Evolutionary conservation across 2,113 vertebrate species (phyloP), one percentile per base, ranked within the genome.

Genomic region (Phylloscopus trochilus): DNA sequence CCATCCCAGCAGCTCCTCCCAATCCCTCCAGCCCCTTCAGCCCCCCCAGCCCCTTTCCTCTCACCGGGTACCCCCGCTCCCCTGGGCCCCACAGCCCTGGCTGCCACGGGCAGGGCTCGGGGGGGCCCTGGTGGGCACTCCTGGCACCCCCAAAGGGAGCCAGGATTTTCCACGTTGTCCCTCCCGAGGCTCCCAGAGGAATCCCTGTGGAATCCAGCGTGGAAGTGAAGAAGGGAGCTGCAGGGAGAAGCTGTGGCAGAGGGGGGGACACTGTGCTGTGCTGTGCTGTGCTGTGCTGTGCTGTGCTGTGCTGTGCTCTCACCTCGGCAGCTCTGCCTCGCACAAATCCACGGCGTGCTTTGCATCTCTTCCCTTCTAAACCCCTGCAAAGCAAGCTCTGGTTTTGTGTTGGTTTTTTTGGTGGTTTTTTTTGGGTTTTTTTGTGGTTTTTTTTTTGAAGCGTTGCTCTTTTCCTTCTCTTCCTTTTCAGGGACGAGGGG

Each of bases 71-170:
- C 2, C 35, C 20, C 41, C 2, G 13, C 3, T 15, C 81, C 39
- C 41, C 41, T 41, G 41, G 41, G 41, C 41, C 14, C 41, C 41
- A 14, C 41, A 3, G 6, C 49, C 27, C 7, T 15, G 1, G 0
- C 20, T 55, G 41, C 56, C 0, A 0, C 2, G 1, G 27, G 56
- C 59, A 15, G 49, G 67, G 31, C 49, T 39, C 41, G 13, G 26
- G 13, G 7, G 1, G 1, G 41, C 13, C 0, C 0, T 0, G 26
- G 24, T 1, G 5, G 39, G 52, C 0, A 0, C n/a, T 43, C 22
- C 8, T 4, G 1, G 89, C 59, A 39, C 11, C 37, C 7, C 35
- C 9, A 0, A 3, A 26, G 69, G 16, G 18, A 37, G 13, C 44
- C 53, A 3, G 23, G 39, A 23, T 26, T 55, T 75, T 10, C 1